These are phyloP conservation scores for Drosophila mercatorum DNA, from an alignment of 2,888 invertebrate species.

Conservation along the genomic window DNA sequence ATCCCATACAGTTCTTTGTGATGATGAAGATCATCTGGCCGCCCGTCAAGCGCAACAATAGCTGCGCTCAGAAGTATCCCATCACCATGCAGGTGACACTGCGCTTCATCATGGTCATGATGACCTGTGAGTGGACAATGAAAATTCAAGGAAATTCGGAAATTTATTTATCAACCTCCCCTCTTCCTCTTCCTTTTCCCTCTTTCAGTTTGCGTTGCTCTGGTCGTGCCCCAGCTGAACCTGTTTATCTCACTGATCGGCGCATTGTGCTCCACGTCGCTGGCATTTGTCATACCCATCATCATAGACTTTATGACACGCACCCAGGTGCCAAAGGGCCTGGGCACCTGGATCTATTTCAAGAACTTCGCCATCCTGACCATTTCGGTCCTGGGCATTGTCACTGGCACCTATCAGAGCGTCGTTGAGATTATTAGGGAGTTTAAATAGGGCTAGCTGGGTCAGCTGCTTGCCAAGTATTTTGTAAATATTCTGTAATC, in stretches of 20 bases:
- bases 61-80: constrained; percentile 86
- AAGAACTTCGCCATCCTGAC: constrained; percentile 88
- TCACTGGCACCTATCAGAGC: constrained; percentile 91
- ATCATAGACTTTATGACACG: constrained; percentile 91
- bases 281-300: constrained; percentile 95
- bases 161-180: background rate
- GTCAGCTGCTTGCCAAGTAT: constrained; percentile 41
- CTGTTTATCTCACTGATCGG: constrained; percentile 96
- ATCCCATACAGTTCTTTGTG: constrained; percentile 98
- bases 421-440: constrained; percentile 86
- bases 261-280: constrained; percentile 93
- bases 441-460: constrained; percentile 55
- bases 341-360: constrained; percentile 84
- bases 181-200: background rate
- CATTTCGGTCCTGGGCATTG: constrained; percentile 89
- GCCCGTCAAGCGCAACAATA: constrained; percentile 86
- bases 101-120: constrained; percentile 89
- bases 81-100: constrained; percentile 89
- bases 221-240: constrained; percentile 93
- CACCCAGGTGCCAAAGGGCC: constrained; percentile 87
- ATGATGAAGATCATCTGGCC: constrained; percentile 96
- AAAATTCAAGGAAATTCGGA: no score
- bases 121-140: constrained; percentile 91
- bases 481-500: constrained; percentile 62
- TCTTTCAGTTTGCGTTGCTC: constrained; percentile 89